These are phyloP conservation scores for Automeris io DNA, from an alignment of 2,888 invertebrate species.

Conservation along the genomic window DNA sequence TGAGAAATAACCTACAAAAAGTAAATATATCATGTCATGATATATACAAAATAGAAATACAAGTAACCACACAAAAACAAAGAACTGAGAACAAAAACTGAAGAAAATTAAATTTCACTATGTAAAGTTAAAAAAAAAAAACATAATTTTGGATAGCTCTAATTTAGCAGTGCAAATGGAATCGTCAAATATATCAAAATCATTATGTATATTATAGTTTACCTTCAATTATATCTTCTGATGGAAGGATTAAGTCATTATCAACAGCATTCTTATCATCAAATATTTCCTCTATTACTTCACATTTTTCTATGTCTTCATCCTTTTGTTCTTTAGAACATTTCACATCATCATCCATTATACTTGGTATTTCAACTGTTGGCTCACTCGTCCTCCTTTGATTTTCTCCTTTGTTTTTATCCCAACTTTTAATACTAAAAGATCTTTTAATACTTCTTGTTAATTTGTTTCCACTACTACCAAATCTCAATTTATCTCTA, in stretches of 20 bases:
- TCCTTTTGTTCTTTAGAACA: constrained; percentile 63
- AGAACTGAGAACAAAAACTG: no score
- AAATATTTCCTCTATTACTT: constrained; percentile 57
- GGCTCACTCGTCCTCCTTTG: constrained; percentile 68
- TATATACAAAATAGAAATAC: no score
- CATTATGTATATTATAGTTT: no score
- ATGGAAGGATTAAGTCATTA: constrained; percentile 47
- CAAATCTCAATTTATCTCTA: constrained; percentile 65
- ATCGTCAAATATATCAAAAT: no score
- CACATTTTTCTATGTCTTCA: constrained; percentile 60
- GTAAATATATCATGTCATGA: no score
- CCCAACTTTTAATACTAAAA: constrained; percentile 67
- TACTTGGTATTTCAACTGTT: constrained; percentile 45
- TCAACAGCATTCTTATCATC: constrained; percentile 62
- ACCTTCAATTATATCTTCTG: constrained; percentile 56
- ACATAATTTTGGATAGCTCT: no score
- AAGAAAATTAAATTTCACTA: no score
- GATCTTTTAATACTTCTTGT: constrained; percentile 71
- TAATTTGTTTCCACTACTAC: constrained; percentile 62
- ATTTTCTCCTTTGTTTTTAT: constrained; percentile 57
- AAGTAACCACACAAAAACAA: no score
- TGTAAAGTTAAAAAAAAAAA: no score
- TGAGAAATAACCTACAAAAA: no score
- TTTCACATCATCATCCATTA: constrained; percentile 40
- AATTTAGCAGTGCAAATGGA: no score